A percentile compares a stretch with the other conserved stretches of the same genome.
phyloP scores from a whole-genome alignment of 2,888 invertebrate species.

The Hermaeophaga mercurialis region DNA sequence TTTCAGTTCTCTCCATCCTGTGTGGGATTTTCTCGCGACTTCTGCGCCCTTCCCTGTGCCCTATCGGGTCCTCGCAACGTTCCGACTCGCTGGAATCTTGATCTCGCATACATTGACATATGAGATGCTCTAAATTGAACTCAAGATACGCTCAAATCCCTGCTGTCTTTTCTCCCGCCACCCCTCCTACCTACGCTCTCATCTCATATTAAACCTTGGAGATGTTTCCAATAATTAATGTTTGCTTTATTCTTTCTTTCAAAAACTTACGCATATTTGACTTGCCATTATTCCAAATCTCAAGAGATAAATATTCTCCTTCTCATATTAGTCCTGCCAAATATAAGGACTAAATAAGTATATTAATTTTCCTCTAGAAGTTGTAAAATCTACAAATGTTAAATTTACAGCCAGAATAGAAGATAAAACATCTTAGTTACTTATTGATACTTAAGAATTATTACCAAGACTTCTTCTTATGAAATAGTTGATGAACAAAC shows the following conservation, averaged over 20 bases:
- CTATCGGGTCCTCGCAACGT: constrained; percentile 41
- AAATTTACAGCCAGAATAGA: too few species aligned
- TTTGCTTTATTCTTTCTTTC: constrained; percentile 9
- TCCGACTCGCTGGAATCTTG: constrained; percentile 46
- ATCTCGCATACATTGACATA: constrained; percentile 51
- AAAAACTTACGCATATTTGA: too few species aligned
- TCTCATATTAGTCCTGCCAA: too few species aligned
- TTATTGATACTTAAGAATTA: too few species aligned
- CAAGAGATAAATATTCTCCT: too few species aligned
- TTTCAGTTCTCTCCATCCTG: constrained; percentile 52
- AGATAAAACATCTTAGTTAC: too few species aligned
- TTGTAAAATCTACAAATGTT: too few species aligned
- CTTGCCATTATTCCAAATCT: too few species aligned
- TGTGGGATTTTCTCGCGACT: constrained; percentile 42
- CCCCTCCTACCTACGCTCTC: constrained; percentile 6
- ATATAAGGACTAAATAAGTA: too few species aligned
- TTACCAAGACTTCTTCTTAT: too few species aligned
- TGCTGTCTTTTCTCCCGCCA: constrained; percentile 21
- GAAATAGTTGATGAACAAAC: too few species aligned
- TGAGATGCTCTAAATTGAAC: constrained; percentile 49
- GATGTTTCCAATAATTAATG: constrained; percentile 11
- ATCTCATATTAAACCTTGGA: constrained; percentile 17
- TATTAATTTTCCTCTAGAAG: too few species aligned
- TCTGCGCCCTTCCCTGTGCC: constrained; percentile 34
- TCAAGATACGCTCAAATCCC: constrained; percentile 39